Evolutionary conservation across 1,140 invertebrate genomes (phyloP).

Genomic region (Brachionus koreanus): DNA sequence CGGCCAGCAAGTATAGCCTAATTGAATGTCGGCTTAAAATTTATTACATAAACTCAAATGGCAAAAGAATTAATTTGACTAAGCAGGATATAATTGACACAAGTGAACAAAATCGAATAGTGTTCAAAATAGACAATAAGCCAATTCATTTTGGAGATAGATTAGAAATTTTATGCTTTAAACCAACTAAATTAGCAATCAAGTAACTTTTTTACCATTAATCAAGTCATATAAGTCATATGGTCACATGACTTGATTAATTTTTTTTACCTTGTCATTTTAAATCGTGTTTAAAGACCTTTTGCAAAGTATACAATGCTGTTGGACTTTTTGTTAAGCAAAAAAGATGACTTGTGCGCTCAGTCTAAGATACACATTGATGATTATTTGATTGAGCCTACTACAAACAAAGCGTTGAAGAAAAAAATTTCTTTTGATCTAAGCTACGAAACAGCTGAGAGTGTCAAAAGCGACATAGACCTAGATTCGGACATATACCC

Average conservation of each 20-base stretch:
- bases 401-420: neutral
- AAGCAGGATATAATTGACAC: neutral
- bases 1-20: neutral
- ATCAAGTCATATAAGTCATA: neutral
- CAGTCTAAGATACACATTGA: slow-evolving; percentile 22
- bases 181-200: neutral
- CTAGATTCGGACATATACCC: slow-evolving; percentile 9
- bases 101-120: neutral
- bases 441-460: slow-evolving; percentile 7
- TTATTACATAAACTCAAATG: neutral
- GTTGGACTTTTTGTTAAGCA: neutral
- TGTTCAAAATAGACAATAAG: neutral
- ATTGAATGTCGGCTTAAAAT: slow-evolving; percentile 9
- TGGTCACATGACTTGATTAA: neutral
- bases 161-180: slow-evolving; percentile 24
- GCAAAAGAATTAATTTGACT: slow-evolving; percentile 2
- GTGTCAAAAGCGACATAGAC: neutral
- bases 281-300: neutral
- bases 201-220: too few relatives aligned
- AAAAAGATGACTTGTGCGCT: neutral
- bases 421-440: slow-evolving; percentile 25
- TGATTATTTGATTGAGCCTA: slow-evolving; percentile 10
- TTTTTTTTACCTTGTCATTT: too few relatives aligned
- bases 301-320: slow-evolving; percentile 38
- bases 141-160: neutral